Conservation (phyloP, 64 coral and sea anemone species). For the Actinia equina region DNA sequence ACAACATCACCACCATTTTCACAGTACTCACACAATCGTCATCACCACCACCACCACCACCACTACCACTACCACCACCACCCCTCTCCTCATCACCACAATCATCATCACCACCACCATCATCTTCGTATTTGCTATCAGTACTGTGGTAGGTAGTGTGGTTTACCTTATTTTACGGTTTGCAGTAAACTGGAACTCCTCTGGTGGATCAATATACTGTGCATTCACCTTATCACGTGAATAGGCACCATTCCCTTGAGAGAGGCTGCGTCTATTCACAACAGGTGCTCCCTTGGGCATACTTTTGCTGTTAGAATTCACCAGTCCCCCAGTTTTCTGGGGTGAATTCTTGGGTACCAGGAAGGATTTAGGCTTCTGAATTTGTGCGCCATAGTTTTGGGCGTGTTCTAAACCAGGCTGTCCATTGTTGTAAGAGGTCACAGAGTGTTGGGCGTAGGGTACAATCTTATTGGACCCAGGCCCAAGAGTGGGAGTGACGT, state of each 20-base stretch:
- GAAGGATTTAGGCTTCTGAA: conserved; percentile 58
- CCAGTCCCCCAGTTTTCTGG: neutral
- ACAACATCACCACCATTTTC: no score
- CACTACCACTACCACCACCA: no score
- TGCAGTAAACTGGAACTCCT: conserved; percentile 90
- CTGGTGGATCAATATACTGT: conserved; percentile 96
- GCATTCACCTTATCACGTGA: conserved; percentile 46
- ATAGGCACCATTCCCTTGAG: conserved; percentile 46
- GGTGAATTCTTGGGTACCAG: conserved; percentile 65
- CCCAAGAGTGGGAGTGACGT: conserved; percentile 83
- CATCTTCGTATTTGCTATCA: neutral
- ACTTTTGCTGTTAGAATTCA: neutral
- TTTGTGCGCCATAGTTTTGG: conserved; percentile 41
- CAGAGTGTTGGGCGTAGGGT: conserved; percentile 97
- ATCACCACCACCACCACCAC: neutral
- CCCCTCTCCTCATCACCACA: no score
- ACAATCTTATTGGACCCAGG: conserved; percentile 92
- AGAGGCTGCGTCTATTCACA: conserved; percentile 41
- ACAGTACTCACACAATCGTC: neutral
- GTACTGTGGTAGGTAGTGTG: neutral
- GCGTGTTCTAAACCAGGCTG: conserved; percentile 47
- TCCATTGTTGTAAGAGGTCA: conserved; percentile 97
- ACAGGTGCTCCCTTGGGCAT: conserved; percentile 32
- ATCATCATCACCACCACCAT: neutral
- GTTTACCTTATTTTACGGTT: conserved; percentile 79